phyloP scores from a whole-genome alignment of 2,113 vertebrate species.

The Silurus glanis region DNA sequence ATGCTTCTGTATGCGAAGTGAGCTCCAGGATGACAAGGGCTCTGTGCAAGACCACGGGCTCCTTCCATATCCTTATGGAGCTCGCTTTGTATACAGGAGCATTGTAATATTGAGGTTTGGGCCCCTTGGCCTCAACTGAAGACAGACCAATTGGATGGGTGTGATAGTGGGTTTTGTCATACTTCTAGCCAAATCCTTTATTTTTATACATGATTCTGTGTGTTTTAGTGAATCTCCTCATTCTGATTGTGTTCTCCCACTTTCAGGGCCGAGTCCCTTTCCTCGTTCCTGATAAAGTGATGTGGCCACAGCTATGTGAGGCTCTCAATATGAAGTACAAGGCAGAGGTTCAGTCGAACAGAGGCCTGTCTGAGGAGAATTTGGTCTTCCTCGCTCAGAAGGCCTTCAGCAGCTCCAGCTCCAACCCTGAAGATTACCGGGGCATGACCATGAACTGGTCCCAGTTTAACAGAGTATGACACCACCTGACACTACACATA shows the following conservation, averaged over 20 bases:
- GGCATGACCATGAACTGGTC: slow-evolving; percentile 95
- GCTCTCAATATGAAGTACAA: slow-evolving; percentile 98
- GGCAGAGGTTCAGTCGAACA: slow-evolving; percentile 91
- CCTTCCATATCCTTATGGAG: too few relatives aligned
- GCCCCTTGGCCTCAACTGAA: background rate
- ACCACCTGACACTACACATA: background rate
- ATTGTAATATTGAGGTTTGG: background rate
- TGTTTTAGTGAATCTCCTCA: background rate
- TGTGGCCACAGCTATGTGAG: slow-evolving; percentile 91
- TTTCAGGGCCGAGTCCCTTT: slow-evolving; percentile 90
- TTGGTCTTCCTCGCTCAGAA: slow-evolving; percentile 94
- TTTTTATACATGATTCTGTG: background rate
- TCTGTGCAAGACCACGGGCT: too few relatives aligned
- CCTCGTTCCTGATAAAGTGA: slow-evolving; percentile 89
- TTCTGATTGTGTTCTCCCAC: slow-evolving; percentile 3
- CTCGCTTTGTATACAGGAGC: too few relatives aligned
- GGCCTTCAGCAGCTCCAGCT: slow-evolving; percentile 87
- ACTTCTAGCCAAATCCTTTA: background rate
- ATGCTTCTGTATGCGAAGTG: too few relatives aligned
- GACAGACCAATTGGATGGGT: background rate
- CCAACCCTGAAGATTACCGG: slow-evolving; percentile 86
- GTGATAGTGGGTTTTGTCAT: background rate
- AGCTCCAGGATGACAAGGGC: too few relatives aligned
- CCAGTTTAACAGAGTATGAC: slow-evolving; percentile 90
- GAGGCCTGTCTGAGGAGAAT: slow-evolving; percentile 91